These are phyloP conservation scores for Macrobrachium rosenbergii DNA, from an alignment of 1,140 invertebrate species.

Conservation along the genomic window DNA sequence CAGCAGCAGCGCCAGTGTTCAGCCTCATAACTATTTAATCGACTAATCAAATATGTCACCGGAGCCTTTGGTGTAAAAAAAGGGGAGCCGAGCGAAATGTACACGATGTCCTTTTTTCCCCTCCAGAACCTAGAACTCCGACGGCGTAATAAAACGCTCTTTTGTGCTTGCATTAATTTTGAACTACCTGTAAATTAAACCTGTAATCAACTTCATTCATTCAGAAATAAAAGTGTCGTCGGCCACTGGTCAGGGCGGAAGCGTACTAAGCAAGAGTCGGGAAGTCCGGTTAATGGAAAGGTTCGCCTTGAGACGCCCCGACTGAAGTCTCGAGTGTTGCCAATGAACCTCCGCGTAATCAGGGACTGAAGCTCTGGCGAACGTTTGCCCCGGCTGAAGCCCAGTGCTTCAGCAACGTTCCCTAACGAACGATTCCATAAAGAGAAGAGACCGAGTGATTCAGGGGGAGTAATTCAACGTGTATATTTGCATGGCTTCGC, in stretches of 20 bases:
- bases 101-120: background rate
- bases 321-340: background rate
- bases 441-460: slow-evolving; percentile 12
- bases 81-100: background rate
- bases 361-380: background rate
- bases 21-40: slow-evolving; percentile 30
- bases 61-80: background rate
- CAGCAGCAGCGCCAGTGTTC: background rate
- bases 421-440: slow-evolving; percentile 8
- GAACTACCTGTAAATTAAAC: slow-evolving; percentile 58
- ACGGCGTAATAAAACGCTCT: slow-evolving; percentile 28
- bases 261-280: background rate
- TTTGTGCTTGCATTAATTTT: slow-evolving; percentile 56
- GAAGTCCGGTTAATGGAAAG: slow-evolving; percentile 27
- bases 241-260: slow-evolving; percentile 32
- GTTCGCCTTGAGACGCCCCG: background rate
- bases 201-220: slow-evolving; percentile 51
- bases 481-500: slow-evolving; percentile 62
- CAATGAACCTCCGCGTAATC: background rate
- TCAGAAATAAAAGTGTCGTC: slow-evolving; percentile 38
- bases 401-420: background rate
- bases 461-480: slow-evolving; percentile 54
- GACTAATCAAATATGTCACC: slow-evolving; percentile 12
- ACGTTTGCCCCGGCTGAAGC: background rate
- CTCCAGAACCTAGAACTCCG: background rate